Percentiles rank a stretch among this genome's conserved stretches.
These are phyloP conservation scores for Mus musculus DNA, from an alignment of 2,113 vertebrate genomes.

Conservation along the genomic window DNA sequence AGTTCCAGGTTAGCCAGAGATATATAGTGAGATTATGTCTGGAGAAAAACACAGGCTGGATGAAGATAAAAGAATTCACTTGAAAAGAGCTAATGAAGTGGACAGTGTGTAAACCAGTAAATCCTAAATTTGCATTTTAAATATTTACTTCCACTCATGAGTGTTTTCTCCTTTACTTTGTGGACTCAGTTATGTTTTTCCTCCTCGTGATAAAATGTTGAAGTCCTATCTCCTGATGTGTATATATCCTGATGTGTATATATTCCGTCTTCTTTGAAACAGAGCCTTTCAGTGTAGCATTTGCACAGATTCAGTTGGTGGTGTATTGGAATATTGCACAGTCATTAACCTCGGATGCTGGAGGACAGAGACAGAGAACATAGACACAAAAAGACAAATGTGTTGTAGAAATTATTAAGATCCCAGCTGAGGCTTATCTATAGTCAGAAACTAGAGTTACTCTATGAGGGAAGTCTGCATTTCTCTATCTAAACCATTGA, in stretches of 20 bases:
- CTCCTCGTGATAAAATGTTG: background rate
- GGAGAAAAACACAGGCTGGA: background rate
- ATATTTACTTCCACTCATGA: background rate
- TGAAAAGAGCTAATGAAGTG: background rate
- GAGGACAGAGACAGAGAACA: background rate
- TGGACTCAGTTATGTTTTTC: background rate
- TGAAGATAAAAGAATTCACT: constrained; percentile 10
- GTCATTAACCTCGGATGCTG: background rate
- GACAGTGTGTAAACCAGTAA: background rate
- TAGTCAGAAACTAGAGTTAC: background rate
- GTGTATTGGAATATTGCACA: background rate
- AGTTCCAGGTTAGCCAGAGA: background rate
- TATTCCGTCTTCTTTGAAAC: background rate
- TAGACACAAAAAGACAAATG: background rate
- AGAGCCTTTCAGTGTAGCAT: background rate
- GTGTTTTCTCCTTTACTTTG: background rate
- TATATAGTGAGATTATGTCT: background rate
- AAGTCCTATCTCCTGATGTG: background rate
- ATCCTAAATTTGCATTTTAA: background rate
- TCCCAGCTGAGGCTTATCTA: too few relatives aligned
- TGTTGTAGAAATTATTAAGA: too few relatives aligned
- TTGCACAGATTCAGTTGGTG: background rate
- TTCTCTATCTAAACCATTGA: background rate
- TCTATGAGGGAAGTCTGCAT: background rate
- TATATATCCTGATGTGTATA: background rate